Evolutionary conservation across 37 sponge, comb jelly and placozoan species (phyloP), one percentile per base, ranked within the genome.

Genomic region (Aplysina aerophoba): DNA sequence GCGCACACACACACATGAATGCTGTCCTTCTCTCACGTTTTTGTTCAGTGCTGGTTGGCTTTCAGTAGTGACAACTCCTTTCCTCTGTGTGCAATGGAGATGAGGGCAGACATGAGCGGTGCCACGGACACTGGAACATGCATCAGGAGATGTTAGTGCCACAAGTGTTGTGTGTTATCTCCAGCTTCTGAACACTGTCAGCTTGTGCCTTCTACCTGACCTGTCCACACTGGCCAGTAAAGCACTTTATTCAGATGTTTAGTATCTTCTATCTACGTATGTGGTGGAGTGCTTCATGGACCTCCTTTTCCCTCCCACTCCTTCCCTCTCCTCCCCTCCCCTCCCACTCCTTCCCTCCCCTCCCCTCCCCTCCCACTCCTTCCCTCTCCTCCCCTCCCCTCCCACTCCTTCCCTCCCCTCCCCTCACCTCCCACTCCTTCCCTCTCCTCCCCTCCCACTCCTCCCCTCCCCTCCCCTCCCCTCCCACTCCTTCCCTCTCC

Each of bases 41-140:
- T 44, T 44, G 50, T 44, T 44, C 50, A 44, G 50, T 44, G 50
- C 50, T 44, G 50, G 50, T 44, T 8, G 3, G 8, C 3, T 11
- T 44, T 44, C 50, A 8, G 50, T 44, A 3, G 8, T 11, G 50
- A 44, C 50, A 44, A 44, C 61, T 37, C 73, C 31, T 90, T 85
- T 73, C 95, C 95, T 21, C 69, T 91, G 84, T 94, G 95, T 39
- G 44, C 88, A 34, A 85, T 63, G 27, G 89, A 89, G 73, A 34
- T 94, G 63, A 55, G 17, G 31, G 88, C 90, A 16, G 86, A 88
- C 81, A 92, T 92, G 93, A 53, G 15, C 0, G 79, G 38, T 36
- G 80, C 63, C 25, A 75, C 12, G 21, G 55, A 83, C 81, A 92
- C 93, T 15, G 82, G 60, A 1, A 83, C 90, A 2, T 92, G 93